These are phyloP conservation scores for Chironomus tentans DNA, from an alignment of 2,888 invertebrate species.

Conservation along the genomic window DNA sequence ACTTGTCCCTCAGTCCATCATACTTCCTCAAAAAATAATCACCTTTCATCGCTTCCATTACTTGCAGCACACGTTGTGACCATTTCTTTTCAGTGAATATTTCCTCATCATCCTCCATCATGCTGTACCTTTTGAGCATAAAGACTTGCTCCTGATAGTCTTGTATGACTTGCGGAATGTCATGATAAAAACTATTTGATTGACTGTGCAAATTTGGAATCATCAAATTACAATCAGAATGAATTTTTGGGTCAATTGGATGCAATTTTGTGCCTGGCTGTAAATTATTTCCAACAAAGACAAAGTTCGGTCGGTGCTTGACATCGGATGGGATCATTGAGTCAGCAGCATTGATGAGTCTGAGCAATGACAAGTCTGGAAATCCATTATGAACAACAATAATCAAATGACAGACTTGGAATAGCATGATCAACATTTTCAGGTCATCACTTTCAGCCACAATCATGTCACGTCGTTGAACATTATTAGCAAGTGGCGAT, in stretches of 20 bases:
- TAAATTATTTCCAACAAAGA: constrained; percentile 72
- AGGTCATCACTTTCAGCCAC: constrained; percentile 61
- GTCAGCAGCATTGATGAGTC: constrained; percentile 43
- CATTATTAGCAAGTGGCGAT: constrained; percentile 61
- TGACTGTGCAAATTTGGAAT: constrained; percentile 26
- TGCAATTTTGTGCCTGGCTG: constrained; percentile 63
- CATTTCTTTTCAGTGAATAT: constrained; percentile 36
- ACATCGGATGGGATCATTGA: constrained; percentile 35
- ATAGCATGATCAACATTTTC: constrained; percentile 71
- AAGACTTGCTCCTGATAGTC: constrained; percentile 35
- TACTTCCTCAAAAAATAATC: constrained; percentile 36
- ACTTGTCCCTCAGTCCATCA: constrained; percentile 30
- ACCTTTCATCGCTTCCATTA: constrained; percentile 33
- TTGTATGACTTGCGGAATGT: constrained; percentile 31
- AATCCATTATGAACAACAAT: constrained; percentile 86
- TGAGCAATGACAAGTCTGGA: constrained; percentile 69
- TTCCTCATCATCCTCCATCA: constrained; percentile 31
- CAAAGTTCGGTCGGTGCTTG: constrained; percentile 73
- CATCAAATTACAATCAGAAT: not conserved
- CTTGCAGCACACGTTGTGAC: constrained; percentile 34
- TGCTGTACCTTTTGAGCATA: constrained; percentile 35
- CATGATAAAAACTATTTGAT: constrained; percentile 30
- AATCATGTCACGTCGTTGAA: constrained; percentile 54
- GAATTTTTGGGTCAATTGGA: constrained; percentile 35
- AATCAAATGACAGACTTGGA: constrained; percentile 84